Base-by-base conservation (phyloP, 2,888 invertebrate species). In the Hyppa rectilinea region DNA sequence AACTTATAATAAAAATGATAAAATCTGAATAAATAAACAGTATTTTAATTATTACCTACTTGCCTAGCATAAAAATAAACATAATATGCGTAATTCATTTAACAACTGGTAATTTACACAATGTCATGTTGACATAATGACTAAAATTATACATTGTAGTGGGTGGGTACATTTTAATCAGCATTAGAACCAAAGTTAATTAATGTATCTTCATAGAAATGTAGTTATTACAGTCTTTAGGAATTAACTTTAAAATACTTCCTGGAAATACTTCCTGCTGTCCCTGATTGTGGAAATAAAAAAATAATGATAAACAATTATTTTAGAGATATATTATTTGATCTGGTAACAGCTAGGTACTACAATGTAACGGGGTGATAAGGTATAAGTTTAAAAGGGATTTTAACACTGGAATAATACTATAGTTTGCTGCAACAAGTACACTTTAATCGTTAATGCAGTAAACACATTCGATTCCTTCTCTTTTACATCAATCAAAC, bases 131-230 rank as follows among this genome's bases (percentile, higher is more conserved):
- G 73, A 38, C 23, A 36, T 61, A 61, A 61, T 52, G 10, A 50
- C 50, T 31, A 23, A 36, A 70, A 73, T 50, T 73, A 52, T 14
- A 17, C 72, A 50, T 72, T 72, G 50, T 60, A 59, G n/a, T 17
- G 4, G 20, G 34, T 70, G 49, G 40, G 49, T 72, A 59, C 2
- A 53, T 68, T 68, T 68, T 36, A 52, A 67, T 67, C 14, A 4
- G 36, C 47, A 38, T n/a, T 70, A 14, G 20, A 10, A 20, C 36
- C 43, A 9, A 29, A 53, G 14, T 4, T 36, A 70, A 69, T 70
- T 29, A 68, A 34, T 45, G 3, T 6, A 20, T 49, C 17, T 36
- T 36, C 47, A 12, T 47, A 36, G n/a, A 38, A 38, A 31, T 38
- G 9, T 38, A 38, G 17, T 38, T 67, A 31, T 49, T 67, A 45